These are phyloP conservation scores for Sander vitreus DNA, from an alignment of 2,113 vertebrate genomes.

Conservation along the genomic window DNA sequence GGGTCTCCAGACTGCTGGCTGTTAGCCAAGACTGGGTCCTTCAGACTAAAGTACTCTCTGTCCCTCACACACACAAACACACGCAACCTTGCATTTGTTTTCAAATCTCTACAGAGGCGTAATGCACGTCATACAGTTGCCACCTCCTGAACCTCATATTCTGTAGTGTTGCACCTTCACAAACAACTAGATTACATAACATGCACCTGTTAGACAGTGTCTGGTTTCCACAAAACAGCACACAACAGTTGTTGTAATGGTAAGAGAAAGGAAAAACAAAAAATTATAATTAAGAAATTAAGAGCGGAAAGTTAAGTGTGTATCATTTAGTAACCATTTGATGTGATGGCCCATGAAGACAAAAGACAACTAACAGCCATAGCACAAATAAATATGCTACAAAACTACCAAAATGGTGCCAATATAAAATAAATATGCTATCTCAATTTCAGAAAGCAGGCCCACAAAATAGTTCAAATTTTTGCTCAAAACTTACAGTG, in stretches of 20 bases:
- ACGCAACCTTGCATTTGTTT: conserved; percentile 27
- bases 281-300: neutral
- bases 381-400: neutral
- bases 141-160: conserved; percentile 32
- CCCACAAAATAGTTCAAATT: neutral
- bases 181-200: conserved; percentile 23
- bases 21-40: conserved; percentile 47
- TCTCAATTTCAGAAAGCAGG: neutral
- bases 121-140: conserved; percentile 7
- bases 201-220: neutral
- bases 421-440: neutral
- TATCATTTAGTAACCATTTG: neutral
- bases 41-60: conserved; percentile 47
- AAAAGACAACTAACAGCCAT: neutral
- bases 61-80: conserved; percentile 21
- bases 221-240: conserved; percentile 6
- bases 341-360: neutral
- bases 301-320: neutral
- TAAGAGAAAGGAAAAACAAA: neutral
- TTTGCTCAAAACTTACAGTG: neutral
- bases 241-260: neutral
- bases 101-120: conserved; percentile 3
- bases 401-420: neutral
- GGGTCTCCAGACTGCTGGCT: conserved; percentile 55
- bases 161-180: neutral